phyloP scores from a whole-genome alignment of 2,888 invertebrate species.

The Tipula unca region DNA sequence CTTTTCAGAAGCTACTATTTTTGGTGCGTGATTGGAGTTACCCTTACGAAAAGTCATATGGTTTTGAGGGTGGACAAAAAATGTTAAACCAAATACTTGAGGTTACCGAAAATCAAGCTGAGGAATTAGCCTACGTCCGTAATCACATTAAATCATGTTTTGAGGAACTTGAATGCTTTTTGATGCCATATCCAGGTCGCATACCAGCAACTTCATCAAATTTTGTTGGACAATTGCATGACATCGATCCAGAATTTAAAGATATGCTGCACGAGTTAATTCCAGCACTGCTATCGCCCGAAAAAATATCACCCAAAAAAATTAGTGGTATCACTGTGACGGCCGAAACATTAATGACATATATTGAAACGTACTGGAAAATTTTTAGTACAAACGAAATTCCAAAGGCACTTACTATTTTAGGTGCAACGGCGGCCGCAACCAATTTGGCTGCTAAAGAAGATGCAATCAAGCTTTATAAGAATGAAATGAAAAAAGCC shows the following conservation, averaged over 20 bases:
- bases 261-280: conserved; percentile 15
- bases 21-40: conserved; percentile 21
- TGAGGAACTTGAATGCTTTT: conserved; percentile 19
- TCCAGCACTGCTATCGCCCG: conserved; percentile 10
- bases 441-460: conserved; percentile 21
- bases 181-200: conserved; percentile 23
- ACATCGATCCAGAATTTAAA: conserved; percentile 23
- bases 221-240: conserved; percentile 15
- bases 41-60: conserved; percentile 20
- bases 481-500: too few relatives aligned
- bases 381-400: conserved; percentile 19
- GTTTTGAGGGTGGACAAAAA: conserved; percentile 19
- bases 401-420: conserved; percentile 21
- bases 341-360: conserved; percentile 2
- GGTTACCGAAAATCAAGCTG: conserved; percentile 19
- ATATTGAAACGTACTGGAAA: conserved; percentile 20
- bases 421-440: conserved; percentile 21
- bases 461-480: too few relatives aligned
- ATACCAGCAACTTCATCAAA: background rate
- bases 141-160: conserved; percentile 16
- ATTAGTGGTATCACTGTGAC: conserved; percentile 16
- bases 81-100: background rate
- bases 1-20: conserved; percentile 22
- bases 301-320: conserved; percentile 14
- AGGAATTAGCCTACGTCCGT: conserved; percentile 19